These are phyloP conservation scores for Syrphus vitripennis DNA, from an alignment of 2,888 invertebrate genomes.

Conservation along the genomic window DNA sequence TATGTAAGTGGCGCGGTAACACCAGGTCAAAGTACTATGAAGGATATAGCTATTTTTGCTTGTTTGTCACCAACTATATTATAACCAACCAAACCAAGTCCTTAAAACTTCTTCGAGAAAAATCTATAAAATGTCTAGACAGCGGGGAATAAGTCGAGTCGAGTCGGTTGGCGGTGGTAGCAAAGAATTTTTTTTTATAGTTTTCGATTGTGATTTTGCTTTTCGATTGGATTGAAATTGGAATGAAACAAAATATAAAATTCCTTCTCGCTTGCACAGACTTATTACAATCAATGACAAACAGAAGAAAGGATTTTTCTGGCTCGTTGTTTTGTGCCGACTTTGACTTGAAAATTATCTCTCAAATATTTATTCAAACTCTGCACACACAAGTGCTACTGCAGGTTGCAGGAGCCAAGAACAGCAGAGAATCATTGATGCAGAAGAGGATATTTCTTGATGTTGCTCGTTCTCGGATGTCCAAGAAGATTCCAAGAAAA, in stretches of 20 bases:
- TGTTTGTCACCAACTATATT: constrained; percentile 53
- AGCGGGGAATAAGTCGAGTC: constrained; percentile 26
- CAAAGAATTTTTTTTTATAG: constrained; percentile 23
- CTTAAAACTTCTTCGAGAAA: constrained; percentile 39
- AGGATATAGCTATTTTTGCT: constrained; percentile 56
- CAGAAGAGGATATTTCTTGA: not conserved
- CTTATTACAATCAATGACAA: constrained; percentile 61
- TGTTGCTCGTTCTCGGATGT: not conserved
- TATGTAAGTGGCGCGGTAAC: constrained; percentile 41
- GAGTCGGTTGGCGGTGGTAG: not conserved
- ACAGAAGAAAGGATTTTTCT: constrained; percentile 14
- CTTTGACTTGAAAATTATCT: constrained; percentile 57
- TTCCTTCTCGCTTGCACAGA: constrained; percentile 1
- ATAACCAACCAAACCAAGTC: not conserved
- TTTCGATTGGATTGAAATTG: not conserved
- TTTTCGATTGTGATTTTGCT: constrained; percentile 33
- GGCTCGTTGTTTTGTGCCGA: constrained; percentile 15
- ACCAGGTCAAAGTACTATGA: constrained; percentile 66
- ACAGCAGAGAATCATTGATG: not conserved
- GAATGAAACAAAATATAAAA: constrained; percentile 1
- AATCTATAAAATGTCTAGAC: constrained; percentile 70
- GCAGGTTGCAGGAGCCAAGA: not conserved
- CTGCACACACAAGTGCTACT: constrained; percentile 48
- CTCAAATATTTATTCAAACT: constrained; percentile 66
- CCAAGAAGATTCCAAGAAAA: not conserved